Evolutionary conservation across 37 sponge, comb jelly and placozoan species (phyloP).

Genomic region (Cliona cf. orientalis): DNA sequence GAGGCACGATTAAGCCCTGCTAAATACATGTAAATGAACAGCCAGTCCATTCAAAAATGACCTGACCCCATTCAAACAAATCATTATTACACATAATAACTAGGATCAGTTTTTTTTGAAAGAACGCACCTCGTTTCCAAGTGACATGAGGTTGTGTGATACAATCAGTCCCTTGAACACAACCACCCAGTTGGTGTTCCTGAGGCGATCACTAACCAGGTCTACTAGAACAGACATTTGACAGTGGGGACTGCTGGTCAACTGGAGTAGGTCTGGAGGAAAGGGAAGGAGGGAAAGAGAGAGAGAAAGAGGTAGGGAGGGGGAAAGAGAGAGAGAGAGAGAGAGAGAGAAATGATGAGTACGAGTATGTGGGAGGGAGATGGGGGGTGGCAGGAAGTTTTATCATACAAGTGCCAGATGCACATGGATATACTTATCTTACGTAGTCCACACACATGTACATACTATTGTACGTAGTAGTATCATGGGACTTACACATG

Average conservation of each 20-base stretch:
- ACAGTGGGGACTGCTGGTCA: conserved; percentile 79
- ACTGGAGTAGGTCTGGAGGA: conserved; percentile 62
- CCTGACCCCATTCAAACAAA: not conserved
- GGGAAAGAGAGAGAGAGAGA: not conserved
- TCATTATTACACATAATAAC: not conserved
- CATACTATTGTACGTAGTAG: too few species aligned
- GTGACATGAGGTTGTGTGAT: conserved; percentile 87
- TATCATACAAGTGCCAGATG: not conserved
- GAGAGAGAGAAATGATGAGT: not conserved
- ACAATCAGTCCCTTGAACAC: conserved; percentile 91
- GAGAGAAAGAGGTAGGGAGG: not conserved
- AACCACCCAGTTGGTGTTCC: conserved; percentile 88
- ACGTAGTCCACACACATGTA: too few species aligned
- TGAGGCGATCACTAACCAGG: conserved; percentile 66
- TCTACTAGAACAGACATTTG: conserved; percentile 80
- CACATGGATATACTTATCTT: too few species aligned
- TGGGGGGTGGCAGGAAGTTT: not conserved
- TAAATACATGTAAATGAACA: not conserved
- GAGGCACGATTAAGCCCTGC: too few species aligned
- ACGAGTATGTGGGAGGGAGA: conserved; percentile 3
- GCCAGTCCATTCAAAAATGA: not conserved
- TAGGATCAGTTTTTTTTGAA: not conserved
- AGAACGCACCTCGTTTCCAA: conserved; percentile 87
- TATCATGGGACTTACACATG: too few species aligned
- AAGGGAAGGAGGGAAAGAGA: not conserved